phyloP scores from a whole-genome alignment of 2,888 invertebrate genomes.

The Heliconius hortense region DNA sequence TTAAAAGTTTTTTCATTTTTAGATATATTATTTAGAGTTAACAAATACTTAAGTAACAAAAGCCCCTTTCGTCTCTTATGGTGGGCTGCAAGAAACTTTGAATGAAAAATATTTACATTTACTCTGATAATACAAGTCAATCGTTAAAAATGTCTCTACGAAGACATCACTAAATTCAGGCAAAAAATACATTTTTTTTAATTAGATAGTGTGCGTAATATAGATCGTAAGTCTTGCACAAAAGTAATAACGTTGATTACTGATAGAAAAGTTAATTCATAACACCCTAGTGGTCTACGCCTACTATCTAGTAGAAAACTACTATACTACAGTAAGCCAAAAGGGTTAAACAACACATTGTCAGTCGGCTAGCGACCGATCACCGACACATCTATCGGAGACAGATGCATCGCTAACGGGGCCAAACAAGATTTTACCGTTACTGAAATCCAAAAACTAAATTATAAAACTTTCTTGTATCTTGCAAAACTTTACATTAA shows the following conservation, averaged over 20 bases:
- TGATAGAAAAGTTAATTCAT: slow-evolving; percentile 79
- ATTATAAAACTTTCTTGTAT: slow-evolving; percentile 80
- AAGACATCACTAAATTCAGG: slow-evolving; percentile 79
- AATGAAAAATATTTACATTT: slow-evolving; percentile 78
- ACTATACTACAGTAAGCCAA: slow-evolving; percentile 80
- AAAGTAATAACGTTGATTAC: slow-evolving; percentile 77
- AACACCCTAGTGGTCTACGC: slow-evolving; percentile 82
- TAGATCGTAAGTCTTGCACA: slow-evolving; percentile 79
- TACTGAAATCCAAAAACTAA: slow-evolving; percentile 82
- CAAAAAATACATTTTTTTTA: slow-evolving; percentile 70
- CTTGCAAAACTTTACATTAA: slow-evolving; percentile 82
- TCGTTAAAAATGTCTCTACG: slow-evolving; percentile 77
- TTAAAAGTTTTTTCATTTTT: slow-evolving; percentile 72
- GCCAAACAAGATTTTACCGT: slow-evolving; percentile 82
- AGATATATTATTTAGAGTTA: slow-evolving; percentile 62
- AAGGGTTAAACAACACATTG: slow-evolving; percentile 77
- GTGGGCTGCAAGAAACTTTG: slow-evolving; percentile 69
- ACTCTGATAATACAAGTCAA: slow-evolving; percentile 73
- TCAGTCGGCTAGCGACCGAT: slow-evolving; percentile 58
- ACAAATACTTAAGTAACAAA: slow-evolving; percentile 71
- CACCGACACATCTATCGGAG: slow-evolving; percentile 77
- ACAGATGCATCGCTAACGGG: slow-evolving; percentile 83
- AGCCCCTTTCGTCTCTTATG: slow-evolving; percentile 74
- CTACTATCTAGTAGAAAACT: slow-evolving; percentile 79
- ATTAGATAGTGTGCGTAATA: slow-evolving; percentile 76